Evolutionary conservation across 2,888 invertebrate species (phyloP), one percentile per base, ranked within the genome.

Genomic region (Perizoma affinitatum): DNA sequence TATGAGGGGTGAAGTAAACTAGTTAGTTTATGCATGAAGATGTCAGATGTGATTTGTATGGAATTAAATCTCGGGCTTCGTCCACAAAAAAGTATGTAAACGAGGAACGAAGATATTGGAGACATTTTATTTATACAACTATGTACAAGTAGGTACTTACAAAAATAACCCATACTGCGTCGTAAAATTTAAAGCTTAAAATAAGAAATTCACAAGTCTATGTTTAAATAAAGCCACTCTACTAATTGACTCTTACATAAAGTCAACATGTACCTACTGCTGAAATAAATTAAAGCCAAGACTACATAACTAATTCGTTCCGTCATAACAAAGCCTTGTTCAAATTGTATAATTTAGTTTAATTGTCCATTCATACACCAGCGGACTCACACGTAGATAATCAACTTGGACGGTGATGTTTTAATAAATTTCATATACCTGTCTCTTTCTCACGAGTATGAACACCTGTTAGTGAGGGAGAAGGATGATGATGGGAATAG

Each of bases 301-400:
- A 69, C 70, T 43, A 68, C 64, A 72, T 72, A 70, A 62, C 68
- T 66, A 66, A 70, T 70, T 68, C 70, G 70, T 70, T 70, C 68
- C 70, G 52, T 70, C 70, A 75, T 69, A 72, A 76, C 73, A 76
- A 78, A 76, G 76, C 71, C 75, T 79, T 83, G 80, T 83, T 80
- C 82, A 81, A 82, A 80, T 80, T 80, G 78, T 82, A 79, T 85
- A 81, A 84, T 84, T 84, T 80, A 82, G 75, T 79, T 80, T 81
- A 81, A 84, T 81, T 82, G 78, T 82, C 75, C 80, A 82, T 85
- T 83, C 83, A 80, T 73, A 73, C 72, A 63, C 82, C 82, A 82
- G 72, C 68, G 87, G 79, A 88, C 88, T 76, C 88, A 88, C 89
- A 88, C 88, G 88, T 80, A 74, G 89, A 82, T 86, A 88, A 87